Evolutionary conservation across 2,113 vertebrate genomes (phyloP).

Genomic region (Romanogobio albipinnatus): DNA sequence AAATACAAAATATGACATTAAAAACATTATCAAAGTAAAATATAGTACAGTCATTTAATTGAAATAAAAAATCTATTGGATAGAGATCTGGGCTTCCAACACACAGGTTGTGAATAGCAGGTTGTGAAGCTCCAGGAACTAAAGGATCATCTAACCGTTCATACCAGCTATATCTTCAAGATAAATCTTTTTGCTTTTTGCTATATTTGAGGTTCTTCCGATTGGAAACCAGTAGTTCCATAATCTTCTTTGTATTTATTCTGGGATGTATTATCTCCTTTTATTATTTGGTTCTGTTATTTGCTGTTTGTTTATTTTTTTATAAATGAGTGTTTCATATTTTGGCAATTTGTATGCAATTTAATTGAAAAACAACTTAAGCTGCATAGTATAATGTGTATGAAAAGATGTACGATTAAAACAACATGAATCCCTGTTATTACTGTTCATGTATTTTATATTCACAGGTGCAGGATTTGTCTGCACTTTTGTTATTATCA

Average conservation of each 20-base stretch:
- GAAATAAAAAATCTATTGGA: neutral
- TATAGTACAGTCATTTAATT: too few relatives aligned
- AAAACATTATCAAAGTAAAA: too few relatives aligned
- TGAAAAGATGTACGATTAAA: neutral
- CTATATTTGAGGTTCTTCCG: neutral
- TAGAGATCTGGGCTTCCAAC: neutral
- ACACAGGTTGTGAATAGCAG: neutral
- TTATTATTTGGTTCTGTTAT: neutral
- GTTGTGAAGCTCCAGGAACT: too few relatives aligned
- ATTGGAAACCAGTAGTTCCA: neutral
- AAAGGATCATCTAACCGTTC: neutral
- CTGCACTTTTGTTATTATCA: neutral
- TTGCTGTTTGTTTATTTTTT: neutral
- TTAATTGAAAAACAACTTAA: neutral
- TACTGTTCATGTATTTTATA: neutral
- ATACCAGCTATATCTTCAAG: neutral
- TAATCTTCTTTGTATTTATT: neutral
- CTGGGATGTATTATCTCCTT: neutral
- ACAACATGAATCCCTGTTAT: neutral
- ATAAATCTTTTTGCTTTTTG: neutral
- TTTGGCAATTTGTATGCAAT: neutral
- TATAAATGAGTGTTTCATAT: neutral
- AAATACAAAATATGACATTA: too few relatives aligned
- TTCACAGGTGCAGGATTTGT: slow-evolving; percentile 20
- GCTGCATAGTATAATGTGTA: neutral